Evolutionary conservation across 2,113 vertebrate genomes (phyloP).

Genomic region (Amphilophus citrinellus): DNA sequence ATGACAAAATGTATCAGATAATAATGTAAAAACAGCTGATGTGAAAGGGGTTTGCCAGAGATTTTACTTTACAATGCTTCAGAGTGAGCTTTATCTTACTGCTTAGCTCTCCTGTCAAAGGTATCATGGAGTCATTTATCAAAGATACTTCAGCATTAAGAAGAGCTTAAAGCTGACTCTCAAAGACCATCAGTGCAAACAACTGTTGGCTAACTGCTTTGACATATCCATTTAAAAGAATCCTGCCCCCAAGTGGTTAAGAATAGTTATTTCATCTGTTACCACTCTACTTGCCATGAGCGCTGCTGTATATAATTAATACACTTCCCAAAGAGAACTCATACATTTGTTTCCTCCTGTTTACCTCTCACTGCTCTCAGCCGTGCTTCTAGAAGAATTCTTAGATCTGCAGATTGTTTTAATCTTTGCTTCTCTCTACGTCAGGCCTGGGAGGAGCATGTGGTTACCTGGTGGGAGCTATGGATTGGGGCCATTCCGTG

Average conservation of each 20-base stretch:
- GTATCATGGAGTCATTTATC: not conserved
- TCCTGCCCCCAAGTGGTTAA: not conserved
- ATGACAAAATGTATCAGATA: not conserved
- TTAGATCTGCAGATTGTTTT: not conserved
- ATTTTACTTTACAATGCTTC: not conserved
- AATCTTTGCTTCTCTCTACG: not conserved
- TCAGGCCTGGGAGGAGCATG: constrained; percentile 93
- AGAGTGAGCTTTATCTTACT: not conserved
- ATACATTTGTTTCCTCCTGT: not conserved
- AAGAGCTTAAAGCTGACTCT: not conserved
- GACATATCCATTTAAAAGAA: not conserved
- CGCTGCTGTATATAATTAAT: not conserved
- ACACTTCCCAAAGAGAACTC: not conserved
- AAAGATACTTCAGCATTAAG: not conserved
- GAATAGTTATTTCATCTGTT: not conserved
- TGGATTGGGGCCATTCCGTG: constrained; percentile 91
- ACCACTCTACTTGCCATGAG: not conserved
- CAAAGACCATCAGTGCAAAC: not conserved
- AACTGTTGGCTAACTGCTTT: not conserved
- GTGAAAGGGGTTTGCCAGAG: not conserved
- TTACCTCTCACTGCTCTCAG: not conserved
- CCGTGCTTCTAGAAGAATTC: not conserved
- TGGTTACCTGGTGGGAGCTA: constrained; percentile 93
- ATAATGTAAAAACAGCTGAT: not conserved
- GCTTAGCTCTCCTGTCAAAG: not conserved